These are phyloP conservation scores for Salvelinus namaycush DNA, from an alignment of 2,113 vertebrate genomes.

Conservation along the genomic window DNA sequence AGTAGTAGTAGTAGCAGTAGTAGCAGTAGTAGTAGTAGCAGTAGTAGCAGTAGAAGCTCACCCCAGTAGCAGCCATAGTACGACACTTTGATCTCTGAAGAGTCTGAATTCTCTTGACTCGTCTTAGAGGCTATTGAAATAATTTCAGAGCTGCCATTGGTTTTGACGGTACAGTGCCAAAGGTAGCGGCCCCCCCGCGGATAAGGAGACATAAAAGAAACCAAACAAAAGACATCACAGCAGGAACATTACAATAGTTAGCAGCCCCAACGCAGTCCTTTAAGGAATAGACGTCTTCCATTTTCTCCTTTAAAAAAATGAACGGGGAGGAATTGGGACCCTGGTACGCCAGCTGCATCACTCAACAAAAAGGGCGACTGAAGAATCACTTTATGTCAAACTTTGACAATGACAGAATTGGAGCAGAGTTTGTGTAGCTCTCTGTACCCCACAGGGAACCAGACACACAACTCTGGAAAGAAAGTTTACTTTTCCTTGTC, in stretches of 20 bases:
- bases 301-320: slow-evolving; percentile 63
- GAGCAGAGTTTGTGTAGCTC: slow-evolving; percentile 70
- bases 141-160: slow-evolving; percentile 59
- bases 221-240: slow-evolving; percentile 63
- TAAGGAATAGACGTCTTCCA: slow-evolving; percentile 67
- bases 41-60: slow-evolving; percentile 18
- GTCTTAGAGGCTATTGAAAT: slow-evolving; percentile 63
- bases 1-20: accelerated
- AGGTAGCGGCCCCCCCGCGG: slow-evolving; percentile 71
- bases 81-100: slow-evolving; percentile 60
- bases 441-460: slow-evolving; percentile 65
- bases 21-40: too few relatives aligned
- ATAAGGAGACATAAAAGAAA: slow-evolving; percentile 64
- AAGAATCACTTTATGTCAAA: slow-evolving; percentile 72
- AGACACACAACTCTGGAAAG: slow-evolving; percentile 56
- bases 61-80: slow-evolving; percentile 42
- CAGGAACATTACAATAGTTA: slow-evolving; percentile 69
- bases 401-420: slow-evolving; percentile 80
- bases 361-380: slow-evolving; percentile 73
- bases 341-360: slow-evolving; percentile 48
- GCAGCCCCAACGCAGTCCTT: slow-evolving; percentile 65
- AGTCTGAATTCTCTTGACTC: slow-evolving; percentile 53
- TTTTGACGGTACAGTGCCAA: slow-evolving; percentile 49
- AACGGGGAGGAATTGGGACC: slow-evolving; percentile 60
- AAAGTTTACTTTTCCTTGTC: slow-evolving; percentile 75